A percentile compares a stretch with the other conserved stretches of the same genome.
Evolutionary conservation across 2,888 invertebrate genomes (phyloP).

Genomic region (Syrista parreyssii): DNA sequence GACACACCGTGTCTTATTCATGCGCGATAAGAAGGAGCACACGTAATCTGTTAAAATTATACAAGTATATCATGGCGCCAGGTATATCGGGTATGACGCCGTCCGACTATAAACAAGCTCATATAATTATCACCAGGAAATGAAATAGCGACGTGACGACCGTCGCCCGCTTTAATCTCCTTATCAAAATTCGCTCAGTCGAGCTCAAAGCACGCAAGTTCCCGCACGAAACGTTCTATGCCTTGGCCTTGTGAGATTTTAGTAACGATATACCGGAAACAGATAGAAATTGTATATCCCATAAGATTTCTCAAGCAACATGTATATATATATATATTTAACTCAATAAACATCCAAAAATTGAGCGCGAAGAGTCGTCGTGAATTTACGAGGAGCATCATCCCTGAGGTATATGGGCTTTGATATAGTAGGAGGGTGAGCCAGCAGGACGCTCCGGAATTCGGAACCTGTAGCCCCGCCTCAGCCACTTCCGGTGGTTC

Average conservation of each 20-base stretch:
- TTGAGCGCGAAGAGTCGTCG: constrained; percentile 5
- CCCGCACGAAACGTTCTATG: not conserved
- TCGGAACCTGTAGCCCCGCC: constrained; percentile 20
- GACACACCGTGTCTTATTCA: not conserved
- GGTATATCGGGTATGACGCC: not conserved
- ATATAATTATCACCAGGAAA: not conserved
- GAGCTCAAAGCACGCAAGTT: not conserved
- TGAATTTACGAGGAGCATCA: constrained; percentile 5
- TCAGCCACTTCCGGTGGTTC: constrained; percentile 44
- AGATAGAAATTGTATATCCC: too few relatives aligned
- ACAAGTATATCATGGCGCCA: not conserved
- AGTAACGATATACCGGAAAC: too few relatives aligned
- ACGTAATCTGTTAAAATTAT: not conserved
- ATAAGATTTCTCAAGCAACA: not conserved
- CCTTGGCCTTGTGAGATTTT: not conserved
- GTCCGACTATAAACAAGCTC: not conserved
- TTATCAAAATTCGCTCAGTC: not conserved
- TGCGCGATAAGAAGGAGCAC: not conserved
- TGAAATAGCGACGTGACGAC: not conserved
- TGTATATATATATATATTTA: not conserved
- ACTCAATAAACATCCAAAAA: constrained; percentile 4
- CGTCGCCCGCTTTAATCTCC: not conserved
- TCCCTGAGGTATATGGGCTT: not conserved
- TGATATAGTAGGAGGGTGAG: not conserved
- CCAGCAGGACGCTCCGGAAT: constrained; percentile 4